Conservation (phyloP, 1,140 invertebrate species). For the Bombus consobrinus region DNA sequence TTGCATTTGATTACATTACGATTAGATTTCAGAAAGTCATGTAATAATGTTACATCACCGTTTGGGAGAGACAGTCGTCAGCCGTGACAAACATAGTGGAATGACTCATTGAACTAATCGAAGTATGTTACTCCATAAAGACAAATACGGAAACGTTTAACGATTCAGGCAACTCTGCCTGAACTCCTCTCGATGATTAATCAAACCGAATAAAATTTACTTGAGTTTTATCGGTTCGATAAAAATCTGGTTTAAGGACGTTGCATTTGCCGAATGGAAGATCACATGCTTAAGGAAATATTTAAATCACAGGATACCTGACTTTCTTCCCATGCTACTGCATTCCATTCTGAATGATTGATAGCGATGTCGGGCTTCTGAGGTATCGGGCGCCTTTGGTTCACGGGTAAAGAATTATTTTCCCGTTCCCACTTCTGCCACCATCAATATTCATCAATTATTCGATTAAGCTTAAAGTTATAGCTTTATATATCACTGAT, state of each 20-base stretch:
- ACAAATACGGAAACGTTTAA: not conserved
- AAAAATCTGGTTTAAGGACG: not conserved
- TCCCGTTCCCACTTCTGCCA: slow-evolving; percentile 88
- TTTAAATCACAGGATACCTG: slow-evolving; percentile 79
- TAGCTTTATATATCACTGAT: not conserved
- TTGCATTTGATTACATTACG: not conserved
- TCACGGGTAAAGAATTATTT: slow-evolving; percentile 85
- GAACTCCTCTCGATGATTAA: not conserved
- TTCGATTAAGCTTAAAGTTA: not conserved
- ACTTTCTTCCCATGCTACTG: slow-evolving; percentile 84
- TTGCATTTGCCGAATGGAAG: not conserved
- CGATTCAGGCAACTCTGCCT: not conserved
- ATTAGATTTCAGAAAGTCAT: not conserved
- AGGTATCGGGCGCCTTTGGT: slow-evolving; percentile 83
- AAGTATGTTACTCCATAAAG: not conserved
- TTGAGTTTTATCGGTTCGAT: not conserved
- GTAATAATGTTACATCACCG: slow-evolving; percentile 30
- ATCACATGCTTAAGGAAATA: not conserved
- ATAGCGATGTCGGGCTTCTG: slow-evolving; percentile 83
- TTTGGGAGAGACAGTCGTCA: not conserved
- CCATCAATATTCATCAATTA: slow-evolving; percentile 11
- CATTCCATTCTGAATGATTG: slow-evolving; percentile 83
- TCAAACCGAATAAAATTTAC: not conserved
- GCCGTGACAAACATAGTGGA: not conserved
- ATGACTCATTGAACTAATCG: slow-evolving; percentile 17